phyloP scores from a whole-genome alignment of 2,797 vertebrate genomes.

The Rhynchonycteris naso region DNA sequence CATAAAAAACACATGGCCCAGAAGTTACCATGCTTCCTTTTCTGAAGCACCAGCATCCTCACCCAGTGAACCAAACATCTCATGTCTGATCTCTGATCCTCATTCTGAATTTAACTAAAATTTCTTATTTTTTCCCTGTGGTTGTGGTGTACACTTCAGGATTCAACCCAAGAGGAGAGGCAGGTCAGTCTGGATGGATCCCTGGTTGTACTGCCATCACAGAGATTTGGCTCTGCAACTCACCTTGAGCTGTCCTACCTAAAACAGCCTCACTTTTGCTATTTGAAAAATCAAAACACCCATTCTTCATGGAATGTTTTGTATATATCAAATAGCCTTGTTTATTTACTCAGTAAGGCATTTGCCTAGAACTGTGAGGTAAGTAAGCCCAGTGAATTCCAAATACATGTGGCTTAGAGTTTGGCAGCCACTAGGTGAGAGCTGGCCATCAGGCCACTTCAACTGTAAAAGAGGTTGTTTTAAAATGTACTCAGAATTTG shows the following conservation, averaged over 20 bases:
- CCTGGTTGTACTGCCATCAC: not conserved
- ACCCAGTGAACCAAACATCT: not conserved
- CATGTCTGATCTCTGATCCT: not conserved
- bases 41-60: not conserved
- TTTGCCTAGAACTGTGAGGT: not conserved
- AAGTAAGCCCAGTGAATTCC: not conserved
- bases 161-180: not conserved
- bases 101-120: not conserved
- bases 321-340: not conserved
- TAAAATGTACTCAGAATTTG: not conserved
- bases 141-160: not conserved
- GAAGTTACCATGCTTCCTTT: too few relatives aligned
- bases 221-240: not conserved
- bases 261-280: not conserved
- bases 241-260: not conserved
- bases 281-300: not conserved
- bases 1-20: not conserved
- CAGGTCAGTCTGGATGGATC: not conserved
- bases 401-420: not conserved
- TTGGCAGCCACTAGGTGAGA: not conserved
- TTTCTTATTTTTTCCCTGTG: not conserved
- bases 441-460: not conserved
- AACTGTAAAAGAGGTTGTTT: not conserved
- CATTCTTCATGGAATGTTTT: not conserved
- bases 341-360: not conserved